Conservation (phyloP, 2,888 invertebrate species). For the Monoplex corrugatus region DNA sequence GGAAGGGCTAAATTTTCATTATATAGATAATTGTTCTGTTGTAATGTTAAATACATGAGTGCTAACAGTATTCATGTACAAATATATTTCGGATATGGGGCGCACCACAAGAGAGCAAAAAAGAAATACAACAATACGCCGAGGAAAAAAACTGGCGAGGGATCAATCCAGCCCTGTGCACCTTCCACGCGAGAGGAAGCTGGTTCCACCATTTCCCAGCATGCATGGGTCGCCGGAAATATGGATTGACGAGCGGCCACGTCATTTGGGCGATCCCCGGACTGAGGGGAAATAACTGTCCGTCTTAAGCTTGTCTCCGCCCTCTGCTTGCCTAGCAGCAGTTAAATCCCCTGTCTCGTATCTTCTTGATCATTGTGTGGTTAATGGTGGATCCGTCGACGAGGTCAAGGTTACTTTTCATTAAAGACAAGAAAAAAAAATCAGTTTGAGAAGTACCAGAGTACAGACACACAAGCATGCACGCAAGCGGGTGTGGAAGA, state of each 20-base stretch:
- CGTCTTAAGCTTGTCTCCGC: slow-evolving; percentile 1
- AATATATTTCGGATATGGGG: too few relatives aligned
- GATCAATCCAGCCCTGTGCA: too few relatives aligned
- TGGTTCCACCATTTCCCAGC: neutral
- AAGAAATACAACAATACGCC: too few relatives aligned
- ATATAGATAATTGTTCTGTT: too few relatives aligned
- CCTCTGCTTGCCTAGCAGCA: neutral
- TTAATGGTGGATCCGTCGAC: neutral
- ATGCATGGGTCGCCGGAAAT: neutral
- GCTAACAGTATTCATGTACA: too few relatives aligned
- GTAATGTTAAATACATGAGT: too few relatives aligned
- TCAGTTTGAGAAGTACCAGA: too few relatives aligned
- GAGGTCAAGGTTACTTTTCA: neutral
- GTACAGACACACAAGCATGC: too few relatives aligned
- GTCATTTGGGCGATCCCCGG: slow-evolving; percentile 16
- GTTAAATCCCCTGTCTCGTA: neutral
- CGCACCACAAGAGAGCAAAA: too few relatives aligned
- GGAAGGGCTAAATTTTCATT: too few relatives aligned
- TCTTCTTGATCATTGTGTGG: neutral
- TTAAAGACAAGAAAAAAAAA: neutral
- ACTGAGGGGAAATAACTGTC: slow-evolving; percentile 20
- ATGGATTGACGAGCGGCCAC: neutral
- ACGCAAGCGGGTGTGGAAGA: too few relatives aligned
- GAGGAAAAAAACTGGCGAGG: too few relatives aligned
- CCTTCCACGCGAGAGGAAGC: neutral